A percentile compares a stretch with the other conserved stretches of the same genome.
Evolutionary conservation across 2,113 vertebrate genomes (phyloP).

Genomic region (Micronisus gabar): DNA sequence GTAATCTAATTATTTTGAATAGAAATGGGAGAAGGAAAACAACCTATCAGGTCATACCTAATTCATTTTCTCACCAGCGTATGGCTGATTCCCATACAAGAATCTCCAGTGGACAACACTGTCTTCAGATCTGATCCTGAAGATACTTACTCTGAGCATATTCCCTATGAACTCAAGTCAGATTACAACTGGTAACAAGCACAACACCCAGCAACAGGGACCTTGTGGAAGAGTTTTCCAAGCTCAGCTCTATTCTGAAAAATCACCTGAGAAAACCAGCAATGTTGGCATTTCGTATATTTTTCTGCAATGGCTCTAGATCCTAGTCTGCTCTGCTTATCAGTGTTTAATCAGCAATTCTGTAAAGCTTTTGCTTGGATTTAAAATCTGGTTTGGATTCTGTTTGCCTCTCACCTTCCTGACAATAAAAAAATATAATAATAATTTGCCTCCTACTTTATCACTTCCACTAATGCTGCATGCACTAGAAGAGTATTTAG

Average conservation of each 20-base stretch:
- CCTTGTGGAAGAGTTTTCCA: background rate
- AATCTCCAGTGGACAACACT: constrained; percentile 3
- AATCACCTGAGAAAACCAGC: background rate
- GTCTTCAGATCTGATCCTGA: background rate
- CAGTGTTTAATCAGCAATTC: background rate
- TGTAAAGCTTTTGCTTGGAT: background rate
- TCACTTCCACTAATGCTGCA: background rate
- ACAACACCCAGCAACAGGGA: constrained; percentile 1
- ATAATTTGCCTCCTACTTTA: background rate
- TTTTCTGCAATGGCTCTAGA: background rate
- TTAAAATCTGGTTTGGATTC: background rate
- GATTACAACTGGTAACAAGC: background rate
- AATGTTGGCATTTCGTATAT: background rate
- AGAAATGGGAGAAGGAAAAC: background rate
- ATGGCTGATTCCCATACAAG: constrained; percentile 25
- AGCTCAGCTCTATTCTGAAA: background rate
- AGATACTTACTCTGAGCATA: background rate
- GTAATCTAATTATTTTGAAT: background rate
- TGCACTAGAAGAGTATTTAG: background rate
- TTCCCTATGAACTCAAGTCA: background rate
- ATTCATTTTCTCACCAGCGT: background rate
- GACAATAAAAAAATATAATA: background rate
- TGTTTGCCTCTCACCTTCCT: background rate
- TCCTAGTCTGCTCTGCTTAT: background rate
- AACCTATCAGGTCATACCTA: background rate